These are phyloP conservation scores for Nomada hirtipes DNA, from an alignment of 2,888 invertebrate genomes.

Conservation along the genomic window DNA sequence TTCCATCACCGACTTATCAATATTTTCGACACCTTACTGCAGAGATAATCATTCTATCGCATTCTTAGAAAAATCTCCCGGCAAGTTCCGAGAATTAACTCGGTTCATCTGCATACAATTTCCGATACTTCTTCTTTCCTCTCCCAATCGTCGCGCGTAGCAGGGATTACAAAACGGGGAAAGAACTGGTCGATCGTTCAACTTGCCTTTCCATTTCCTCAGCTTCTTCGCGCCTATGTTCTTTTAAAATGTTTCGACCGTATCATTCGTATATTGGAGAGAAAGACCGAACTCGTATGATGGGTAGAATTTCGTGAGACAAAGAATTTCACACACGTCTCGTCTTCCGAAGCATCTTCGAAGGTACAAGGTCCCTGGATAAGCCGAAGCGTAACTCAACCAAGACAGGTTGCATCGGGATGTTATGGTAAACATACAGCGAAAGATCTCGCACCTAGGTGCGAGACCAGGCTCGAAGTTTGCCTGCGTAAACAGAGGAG, in stretches of 20 bases:
- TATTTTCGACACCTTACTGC: neutral
- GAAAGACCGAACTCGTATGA: neutral
- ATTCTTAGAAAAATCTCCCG: neutral
- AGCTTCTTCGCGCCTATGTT: constrained; percentile 23
- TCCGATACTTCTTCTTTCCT: neutral
- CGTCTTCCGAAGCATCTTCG: constrained; percentile 51
- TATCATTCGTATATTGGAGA: neutral
- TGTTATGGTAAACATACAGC: constrained; percentile 82
- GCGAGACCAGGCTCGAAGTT: constrained; percentile 81
- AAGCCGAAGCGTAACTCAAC: constrained; percentile 72
- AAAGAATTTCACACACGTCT: constrained; percentile 71
- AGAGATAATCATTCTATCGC: neutral
- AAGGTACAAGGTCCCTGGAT: constrained; percentile 67
- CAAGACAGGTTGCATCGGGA: constrained; percentile 82
- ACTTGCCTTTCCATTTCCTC: neutral
- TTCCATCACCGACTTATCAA: constrained; percentile 14
- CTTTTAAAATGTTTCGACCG: constrained; percentile 19
- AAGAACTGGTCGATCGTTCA: constrained; percentile 5
- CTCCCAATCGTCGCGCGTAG: neutral
- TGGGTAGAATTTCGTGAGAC: constrained; percentile 64
- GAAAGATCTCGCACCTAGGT: constrained; percentile 84
- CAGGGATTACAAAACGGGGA: neutral
- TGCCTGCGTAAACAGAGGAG: constrained; percentile 81
- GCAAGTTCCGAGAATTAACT: neutral
- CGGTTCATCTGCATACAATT: neutral